Percentiles rank a stretch among this genome's conserved stretches.
phyloP scores from a whole-genome alignment of 2,888 invertebrate genomes.

The Apodemia hepburni region DNA sequence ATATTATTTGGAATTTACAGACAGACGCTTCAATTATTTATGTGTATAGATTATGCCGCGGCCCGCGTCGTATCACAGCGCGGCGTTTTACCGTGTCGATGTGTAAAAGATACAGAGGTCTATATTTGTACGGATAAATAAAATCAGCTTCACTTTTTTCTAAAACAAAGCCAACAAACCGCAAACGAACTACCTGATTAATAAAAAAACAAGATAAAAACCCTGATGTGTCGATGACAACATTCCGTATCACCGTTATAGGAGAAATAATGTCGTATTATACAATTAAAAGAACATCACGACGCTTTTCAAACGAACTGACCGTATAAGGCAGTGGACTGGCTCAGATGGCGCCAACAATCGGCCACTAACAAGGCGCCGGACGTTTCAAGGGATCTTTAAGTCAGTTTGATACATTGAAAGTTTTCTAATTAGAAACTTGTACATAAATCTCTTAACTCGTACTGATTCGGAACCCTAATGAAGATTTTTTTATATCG shows the following conservation, averaged over 20 bases:
- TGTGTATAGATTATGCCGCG: no score
- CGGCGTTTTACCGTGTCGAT: no score
- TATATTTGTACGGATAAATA: neutral
- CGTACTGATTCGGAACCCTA: no score
- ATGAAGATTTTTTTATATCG: no score
- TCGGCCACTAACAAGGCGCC: conserved; percentile 44
- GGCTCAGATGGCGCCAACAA: conserved; percentile 52
- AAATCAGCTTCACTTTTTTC: neutral
- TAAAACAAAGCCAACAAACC: neutral
- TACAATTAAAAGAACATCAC: conserved; percentile 22
- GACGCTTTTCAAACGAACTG: conserved; percentile 27
- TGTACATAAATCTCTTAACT: no score
- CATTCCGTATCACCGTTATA: conserved; percentile 7
- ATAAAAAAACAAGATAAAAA: neutral
- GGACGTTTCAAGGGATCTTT: conserved; percentile 35
- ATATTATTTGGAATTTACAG: no score
- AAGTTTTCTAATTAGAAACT: conserved; percentile 10
- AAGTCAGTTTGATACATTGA: conserved; percentile 15
- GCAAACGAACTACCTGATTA: neutral
- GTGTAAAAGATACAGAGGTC: no score
- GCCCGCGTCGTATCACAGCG: no score
- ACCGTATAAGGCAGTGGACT: conserved; percentile 41
- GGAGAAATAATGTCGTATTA: conserved; percentile 12
- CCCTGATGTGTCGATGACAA: conserved; percentile 6
- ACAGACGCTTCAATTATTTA: no score